Evolutionary conservation across 2,888 invertebrate species (phyloP), one percentile per base, ranked within the genome.

Genomic region (Galerucella calmariensis): DNA sequence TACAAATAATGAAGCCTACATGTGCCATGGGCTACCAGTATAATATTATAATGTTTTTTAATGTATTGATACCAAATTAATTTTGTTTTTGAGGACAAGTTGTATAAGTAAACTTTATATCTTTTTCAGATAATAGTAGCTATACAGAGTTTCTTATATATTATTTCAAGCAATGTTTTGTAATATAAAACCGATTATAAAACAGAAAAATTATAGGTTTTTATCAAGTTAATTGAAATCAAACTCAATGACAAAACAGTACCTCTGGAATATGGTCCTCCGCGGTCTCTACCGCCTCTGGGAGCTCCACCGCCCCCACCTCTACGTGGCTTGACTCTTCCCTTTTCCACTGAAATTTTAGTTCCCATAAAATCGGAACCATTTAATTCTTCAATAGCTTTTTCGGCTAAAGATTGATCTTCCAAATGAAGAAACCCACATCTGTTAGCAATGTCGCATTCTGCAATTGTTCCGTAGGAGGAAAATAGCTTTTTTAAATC

Each of bases 381-480:
- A 87, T 97, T 94, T 46, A 97, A 88, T 46, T 92, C 94, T 78
- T 92, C 91, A 81, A 96, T 95, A 0, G 97, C 96, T 72, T 92
- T 92, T 63, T 92, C 90, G 3, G 97, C 97, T 87, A 96, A 93
- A 69, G 95, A 94, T 82, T 92, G 92, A 24, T 93, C 92, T 84
- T 94, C 93, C 93, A 96, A 93, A 88, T 97, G 97, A 67, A 98
- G 95, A 88, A 98, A 98, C 11, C 97, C 97, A 87, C 96, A 98
- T 76, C 96, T 92, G 87, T 97, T 97, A 89, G 97, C 94, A 74
- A 98, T 95, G 86, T 97, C 97, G 87, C 97, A 97, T 88, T 98
- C 97, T 20, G 94, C 94, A 8, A 98, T 97, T 72, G 91, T 91
- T 63, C 97, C 97, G 87, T 94, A 96, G 69, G 94, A 93, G 80